phyloP scores from a whole-genome alignment of 2,888 invertebrate species.

The Nephrotoma flavescens region DNA sequence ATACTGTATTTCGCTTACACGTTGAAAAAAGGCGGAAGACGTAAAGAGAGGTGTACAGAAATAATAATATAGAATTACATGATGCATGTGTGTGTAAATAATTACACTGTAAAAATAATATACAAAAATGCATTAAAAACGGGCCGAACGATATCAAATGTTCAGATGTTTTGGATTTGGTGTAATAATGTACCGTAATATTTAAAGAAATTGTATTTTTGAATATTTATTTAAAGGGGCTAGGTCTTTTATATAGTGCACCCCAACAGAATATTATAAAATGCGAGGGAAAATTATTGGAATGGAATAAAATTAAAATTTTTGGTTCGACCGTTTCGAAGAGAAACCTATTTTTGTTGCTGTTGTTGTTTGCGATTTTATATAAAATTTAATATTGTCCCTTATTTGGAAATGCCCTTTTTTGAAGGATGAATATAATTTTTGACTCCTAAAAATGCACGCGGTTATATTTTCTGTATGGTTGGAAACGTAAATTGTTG shows the following conservation, averaged over 20 bases:
- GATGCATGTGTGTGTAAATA: not conserved
- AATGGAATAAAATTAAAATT: not conserved
- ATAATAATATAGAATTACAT: not conserved
- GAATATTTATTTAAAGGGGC: not conserved
- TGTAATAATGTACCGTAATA: not conserved
- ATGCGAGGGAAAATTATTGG: not conserved
- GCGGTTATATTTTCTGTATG: not conserved
- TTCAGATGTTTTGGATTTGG: not conserved
- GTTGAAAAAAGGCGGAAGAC: conserved; percentile 3
- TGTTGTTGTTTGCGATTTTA: not conserved
- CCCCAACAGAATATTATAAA: not conserved
- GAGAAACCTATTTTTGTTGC: not conserved
- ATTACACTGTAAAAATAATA: not conserved
- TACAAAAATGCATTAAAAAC: not conserved
- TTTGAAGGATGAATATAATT: not conserved
- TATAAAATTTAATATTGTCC: not conserved
- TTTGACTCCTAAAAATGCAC: not conserved
- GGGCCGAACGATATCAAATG: not conserved
- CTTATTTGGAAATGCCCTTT: not conserved
- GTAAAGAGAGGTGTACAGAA: not conserved
- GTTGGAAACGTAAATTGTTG: not conserved
- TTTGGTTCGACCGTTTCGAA: not conserved
- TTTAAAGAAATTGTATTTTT: not conserved
- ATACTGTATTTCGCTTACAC: not conserved
- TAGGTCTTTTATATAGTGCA: not conserved